These are phyloP conservation scores for Callipepla squamata DNA, from an alignment of 2,113 vertebrate species.

Conservation along the genomic window DNA sequence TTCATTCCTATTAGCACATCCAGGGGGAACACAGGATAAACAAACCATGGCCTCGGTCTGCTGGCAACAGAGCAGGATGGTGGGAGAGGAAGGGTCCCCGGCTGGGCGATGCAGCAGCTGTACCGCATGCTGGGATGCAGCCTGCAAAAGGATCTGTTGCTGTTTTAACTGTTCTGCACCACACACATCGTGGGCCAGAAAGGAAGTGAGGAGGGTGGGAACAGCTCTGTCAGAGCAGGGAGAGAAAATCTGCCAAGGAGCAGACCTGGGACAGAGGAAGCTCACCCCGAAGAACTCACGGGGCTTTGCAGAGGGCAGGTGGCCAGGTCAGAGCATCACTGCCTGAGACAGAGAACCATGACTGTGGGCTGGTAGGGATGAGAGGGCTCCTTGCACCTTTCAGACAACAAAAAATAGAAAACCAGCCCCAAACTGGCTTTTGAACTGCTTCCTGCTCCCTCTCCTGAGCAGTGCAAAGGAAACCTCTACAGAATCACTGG, in stretches of 20 bases:
- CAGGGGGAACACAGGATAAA: background rate
- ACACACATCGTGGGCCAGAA: background rate
- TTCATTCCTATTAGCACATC: background rate
- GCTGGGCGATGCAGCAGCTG: background rate
- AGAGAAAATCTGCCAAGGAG: background rate
- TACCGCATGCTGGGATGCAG: background rate
- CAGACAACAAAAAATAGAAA: background rate
- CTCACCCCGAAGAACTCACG: fast-evolving
- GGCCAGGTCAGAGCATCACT: background rate
- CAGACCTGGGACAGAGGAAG: background rate
- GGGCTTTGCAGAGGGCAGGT: background rate
- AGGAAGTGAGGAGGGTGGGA: fast-evolving
- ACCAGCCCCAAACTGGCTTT: background rate
- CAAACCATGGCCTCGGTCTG: background rate
- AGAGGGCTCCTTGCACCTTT: background rate
- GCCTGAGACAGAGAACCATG: background rate
- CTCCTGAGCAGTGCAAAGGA: background rate
- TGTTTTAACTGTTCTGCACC: background rate
- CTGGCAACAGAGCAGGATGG: background rate
- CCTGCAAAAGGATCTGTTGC: background rate
- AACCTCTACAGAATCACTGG: background rate
- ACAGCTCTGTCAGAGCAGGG: background rate
- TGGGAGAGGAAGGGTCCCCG: background rate
- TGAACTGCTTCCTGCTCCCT: background rate
- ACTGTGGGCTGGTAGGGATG: background rate